Base-by-base conservation (phyloP, 2,797 vertebrate species). In the Merluccius polli region DNA sequence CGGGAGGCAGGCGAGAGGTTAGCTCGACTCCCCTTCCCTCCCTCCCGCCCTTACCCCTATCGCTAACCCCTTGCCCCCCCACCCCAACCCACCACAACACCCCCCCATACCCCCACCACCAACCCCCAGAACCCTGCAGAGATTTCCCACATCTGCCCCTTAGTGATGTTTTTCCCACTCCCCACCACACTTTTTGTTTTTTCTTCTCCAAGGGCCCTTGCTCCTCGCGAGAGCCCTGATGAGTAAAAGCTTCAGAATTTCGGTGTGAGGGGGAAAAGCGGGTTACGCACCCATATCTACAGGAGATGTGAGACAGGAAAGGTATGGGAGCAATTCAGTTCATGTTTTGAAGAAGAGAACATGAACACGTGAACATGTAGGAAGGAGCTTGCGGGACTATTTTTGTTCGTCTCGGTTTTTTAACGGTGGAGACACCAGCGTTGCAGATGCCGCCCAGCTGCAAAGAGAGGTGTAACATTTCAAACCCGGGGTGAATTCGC, bases 381-480 rank as follows among this genome's bases (percentile, higher is more conserved):
- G 36, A 38, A 8, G 36, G 36, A 36, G 36, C 16, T 48, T 21
- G 1, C 3, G 52, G 0, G 21, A 59, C 52, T 48, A 21, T 18
- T 10, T n/a, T 48, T 18, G 16, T 48, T 48, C 7, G 18, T 27
- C 27, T 65, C 11, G 12, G 12, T 27, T 27, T 2, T 27, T 95
- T 89, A 94, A 94, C 92, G 91, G 91, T 87, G 91, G 86, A 93
- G 92, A 90, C 92, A 85, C 92, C 93, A 94, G 95, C 95, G 94
- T 97, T 96, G 94, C 96, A 96, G 96, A 97, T 97, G 95, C 85
- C 81, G 93, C 92, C 95, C 97, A 98, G 96, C 96, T 97, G 97
- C 94, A 89, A 82, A 85, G 83, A 12, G 89, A 92, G 94, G 95
- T 95, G 95, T 95, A 95, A 95, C 92, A 94, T 97, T 96, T 96